Evolutionary conservation across 2,113 vertebrate species (phyloP).

Genomic region (Pao palembangensis): DNA sequence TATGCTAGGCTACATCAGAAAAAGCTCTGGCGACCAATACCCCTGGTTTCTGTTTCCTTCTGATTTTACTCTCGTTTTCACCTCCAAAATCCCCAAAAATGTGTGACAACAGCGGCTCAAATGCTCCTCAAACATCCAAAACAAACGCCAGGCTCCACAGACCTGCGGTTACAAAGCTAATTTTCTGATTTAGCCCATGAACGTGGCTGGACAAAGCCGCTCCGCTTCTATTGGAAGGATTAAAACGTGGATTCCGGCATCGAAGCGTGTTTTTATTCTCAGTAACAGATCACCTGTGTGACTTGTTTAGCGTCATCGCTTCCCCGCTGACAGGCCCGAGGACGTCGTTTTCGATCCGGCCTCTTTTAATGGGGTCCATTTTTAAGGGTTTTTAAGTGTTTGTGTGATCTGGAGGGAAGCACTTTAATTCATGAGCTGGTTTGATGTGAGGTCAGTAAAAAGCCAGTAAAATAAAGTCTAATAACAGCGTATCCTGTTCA

Average conservation of each 20-base stretch:
- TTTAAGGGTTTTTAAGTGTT: constrained; percentile 22
- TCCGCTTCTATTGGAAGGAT: too few relatives aligned
- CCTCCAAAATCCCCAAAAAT: neutral
- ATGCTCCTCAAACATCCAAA: constrained; percentile 1
- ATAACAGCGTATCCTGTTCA: constrained; percentile 4
- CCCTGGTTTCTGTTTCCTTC: constrained; percentile 21
- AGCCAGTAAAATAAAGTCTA: constrained; percentile 32
- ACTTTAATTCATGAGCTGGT: constrained; percentile 44
- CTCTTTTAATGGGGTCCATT: constrained; percentile 22
- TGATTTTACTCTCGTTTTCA: neutral
- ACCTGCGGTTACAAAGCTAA: too few relatives aligned
- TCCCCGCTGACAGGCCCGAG: too few relatives aligned
- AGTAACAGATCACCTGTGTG: too few relatives aligned
- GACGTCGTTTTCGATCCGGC: too few relatives aligned
- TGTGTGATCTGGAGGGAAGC: constrained; percentile 17
- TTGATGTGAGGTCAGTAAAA: constrained; percentile 46
- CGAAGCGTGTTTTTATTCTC: too few relatives aligned
- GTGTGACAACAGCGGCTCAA: constrained; percentile 18
- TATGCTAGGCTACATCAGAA: too few relatives aligned
- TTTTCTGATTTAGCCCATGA: constrained; percentile 13
- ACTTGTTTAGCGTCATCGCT: too few relatives aligned
- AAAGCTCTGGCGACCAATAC: too few relatives aligned
- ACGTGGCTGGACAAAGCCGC: too few relatives aligned
- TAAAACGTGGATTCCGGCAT: too few relatives aligned
- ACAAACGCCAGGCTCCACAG: too few relatives aligned